phyloP scores from a whole-genome alignment of 2,113 vertebrate genomes.

The Lepus timidus region DNA sequence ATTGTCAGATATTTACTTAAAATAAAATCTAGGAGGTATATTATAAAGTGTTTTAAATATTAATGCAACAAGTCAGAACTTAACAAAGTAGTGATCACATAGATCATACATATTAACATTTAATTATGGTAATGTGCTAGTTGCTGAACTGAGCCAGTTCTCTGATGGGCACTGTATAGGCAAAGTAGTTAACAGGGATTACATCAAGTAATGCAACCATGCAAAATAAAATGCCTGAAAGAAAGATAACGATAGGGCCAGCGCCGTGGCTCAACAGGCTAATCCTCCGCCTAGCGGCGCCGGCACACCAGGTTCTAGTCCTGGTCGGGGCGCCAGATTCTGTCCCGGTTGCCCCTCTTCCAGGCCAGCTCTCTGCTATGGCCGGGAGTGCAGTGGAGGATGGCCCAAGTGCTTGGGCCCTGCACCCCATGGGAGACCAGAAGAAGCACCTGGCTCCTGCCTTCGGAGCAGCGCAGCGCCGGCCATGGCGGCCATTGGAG shows the following conservation, averaged over 20 bases:
- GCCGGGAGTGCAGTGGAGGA: too few relatives aligned
- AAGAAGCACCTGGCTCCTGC: too few relatives aligned
- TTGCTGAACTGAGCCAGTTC: not conserved
- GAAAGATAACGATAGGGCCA: not conserved
- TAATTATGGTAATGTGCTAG: not conserved
- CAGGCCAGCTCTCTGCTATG: too few relatives aligned
- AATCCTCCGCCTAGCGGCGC: too few relatives aligned
- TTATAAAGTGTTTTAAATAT: slow-evolving; percentile 15
- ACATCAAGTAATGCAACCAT: not conserved
- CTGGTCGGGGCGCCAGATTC: too few relatives aligned
- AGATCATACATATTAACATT: not conserved
- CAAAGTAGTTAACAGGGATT: not conserved
- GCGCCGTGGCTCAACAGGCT: too few relatives aligned
- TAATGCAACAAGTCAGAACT: not conserved
- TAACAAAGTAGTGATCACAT: not conserved
- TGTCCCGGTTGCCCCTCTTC: too few relatives aligned
- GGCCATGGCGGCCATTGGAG: too few relatives aligned
- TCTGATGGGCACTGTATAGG: not conserved
- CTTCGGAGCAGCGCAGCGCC: too few relatives aligned
- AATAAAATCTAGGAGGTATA: not conserved
- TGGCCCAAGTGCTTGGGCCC: too few relatives aligned
- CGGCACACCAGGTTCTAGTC: too few relatives aligned
- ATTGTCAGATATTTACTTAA: slow-evolving; percentile 7
- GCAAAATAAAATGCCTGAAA: not conserved
- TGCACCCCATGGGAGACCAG: too few relatives aligned